Evolutionary conservation across 2,888 invertebrate species (phyloP).

Genomic region (Ormia ochracea): DNA sequence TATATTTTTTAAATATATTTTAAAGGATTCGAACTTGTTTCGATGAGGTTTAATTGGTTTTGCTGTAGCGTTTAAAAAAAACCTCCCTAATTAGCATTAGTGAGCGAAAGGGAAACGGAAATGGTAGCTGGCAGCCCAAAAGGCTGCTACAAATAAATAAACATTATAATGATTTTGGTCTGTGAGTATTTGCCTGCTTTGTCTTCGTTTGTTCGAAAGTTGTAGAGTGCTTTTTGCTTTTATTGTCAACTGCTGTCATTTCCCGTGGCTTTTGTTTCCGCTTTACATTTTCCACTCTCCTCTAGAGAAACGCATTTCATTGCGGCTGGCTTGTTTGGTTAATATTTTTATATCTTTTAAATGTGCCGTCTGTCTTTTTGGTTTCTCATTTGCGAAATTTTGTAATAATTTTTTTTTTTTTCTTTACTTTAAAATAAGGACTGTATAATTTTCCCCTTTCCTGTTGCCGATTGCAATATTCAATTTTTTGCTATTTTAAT

Average conservation of each 20-base stretch:
- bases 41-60: neutral
- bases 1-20: neutral
- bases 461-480: neutral
- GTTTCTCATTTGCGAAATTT: conserved; percentile 30
- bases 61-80: neutral
- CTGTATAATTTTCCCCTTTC: neutral
- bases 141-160: conserved; percentile 22
- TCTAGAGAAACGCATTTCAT: conserved; percentile 5
- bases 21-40: neutral
- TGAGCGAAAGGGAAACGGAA: conserved; percentile 22
- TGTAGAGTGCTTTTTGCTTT: neutral
- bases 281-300: conserved; percentile 54
- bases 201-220: neutral
- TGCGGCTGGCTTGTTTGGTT: neutral
- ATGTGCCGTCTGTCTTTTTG: conserved; percentile 20
- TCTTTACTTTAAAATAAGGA: neutral
- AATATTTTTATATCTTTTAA: neutral
- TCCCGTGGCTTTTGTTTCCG: conserved; percentile 48
- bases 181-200: neutral
- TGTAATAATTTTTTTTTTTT: conserved; percentile 7
- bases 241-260: conserved; percentile 45
- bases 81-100: conserved; percentile 40
- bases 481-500: conserved; percentile 13
- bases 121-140: neutral
- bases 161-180: conserved; percentile 51